phyloP scores from a whole-genome alignment of 2,888 invertebrate species.

The Ecdyonurus torrentis region DNA sequence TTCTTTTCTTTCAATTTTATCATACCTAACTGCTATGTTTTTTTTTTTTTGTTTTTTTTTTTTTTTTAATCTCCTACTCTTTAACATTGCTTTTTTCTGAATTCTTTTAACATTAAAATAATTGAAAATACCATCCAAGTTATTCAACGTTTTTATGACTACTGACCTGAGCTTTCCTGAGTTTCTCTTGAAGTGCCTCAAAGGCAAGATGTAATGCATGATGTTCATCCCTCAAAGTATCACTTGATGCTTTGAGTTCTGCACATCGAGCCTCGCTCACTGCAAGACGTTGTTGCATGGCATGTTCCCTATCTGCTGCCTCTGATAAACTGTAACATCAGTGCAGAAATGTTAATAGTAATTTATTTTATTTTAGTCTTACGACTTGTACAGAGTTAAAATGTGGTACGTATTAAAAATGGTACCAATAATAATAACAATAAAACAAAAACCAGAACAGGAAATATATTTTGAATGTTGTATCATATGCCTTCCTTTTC shows the following conservation, averaged over 20 bases:
- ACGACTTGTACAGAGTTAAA: too few species aligned
- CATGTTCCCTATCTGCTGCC: slow-evolving; percentile 42
- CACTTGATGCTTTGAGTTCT: slow-evolving; percentile 67
- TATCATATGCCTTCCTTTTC: too few species aligned
- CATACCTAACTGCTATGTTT: too few species aligned
- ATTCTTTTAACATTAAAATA: too few species aligned
- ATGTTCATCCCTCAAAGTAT: slow-evolving; percentile 83
- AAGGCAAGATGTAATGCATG: slow-evolving; percentile 86
- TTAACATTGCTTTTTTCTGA: too few species aligned
- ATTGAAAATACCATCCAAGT: too few species aligned
- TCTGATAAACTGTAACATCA: slow-evolving; percentile 54
- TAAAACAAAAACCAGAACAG: slow-evolving; percentile 3
- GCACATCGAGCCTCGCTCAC: slow-evolving; percentile 52
- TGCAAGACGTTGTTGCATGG: slow-evolving; percentile 53
- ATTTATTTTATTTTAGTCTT: too few species aligned
- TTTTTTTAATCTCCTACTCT: too few species aligned
- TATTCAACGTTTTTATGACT: too few species aligned
- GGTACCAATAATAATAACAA: too few species aligned
- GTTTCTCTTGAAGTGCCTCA: slow-evolving; percentile 74
- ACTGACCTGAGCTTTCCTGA: slow-evolving; percentile 58
- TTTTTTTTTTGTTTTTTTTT: too few species aligned
- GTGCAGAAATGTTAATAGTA: slow-evolving; percentile 4
- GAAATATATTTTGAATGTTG: not conserved
- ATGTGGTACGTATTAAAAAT: slow-evolving; percentile 8
- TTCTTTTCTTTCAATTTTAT: too few species aligned